Evolutionary conservation across 2,888 invertebrate genomes (phyloP).

Genomic region (Athalia rosae): DNA sequence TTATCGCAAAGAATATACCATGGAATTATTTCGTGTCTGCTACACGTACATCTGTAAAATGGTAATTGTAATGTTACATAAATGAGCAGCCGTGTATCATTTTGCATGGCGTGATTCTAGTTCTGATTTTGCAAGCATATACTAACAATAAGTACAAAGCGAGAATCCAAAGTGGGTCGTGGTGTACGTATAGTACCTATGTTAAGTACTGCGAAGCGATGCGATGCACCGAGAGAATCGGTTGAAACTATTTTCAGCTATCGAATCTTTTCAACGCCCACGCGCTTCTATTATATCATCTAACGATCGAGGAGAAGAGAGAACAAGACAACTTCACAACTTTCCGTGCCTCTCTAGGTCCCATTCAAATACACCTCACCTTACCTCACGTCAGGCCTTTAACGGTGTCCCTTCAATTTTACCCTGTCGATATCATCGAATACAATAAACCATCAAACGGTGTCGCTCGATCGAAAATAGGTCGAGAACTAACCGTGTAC

Average conservation of each 20-base stretch:
- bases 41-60: neutral
- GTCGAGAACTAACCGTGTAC: constrained; percentile 35
- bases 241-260: constrained; percentile 31
- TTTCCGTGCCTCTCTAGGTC: constrained; percentile 1
- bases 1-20: neutral
- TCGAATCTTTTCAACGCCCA: constrained; percentile 16
- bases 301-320: neutral
- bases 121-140: too few relatives aligned
- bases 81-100: neutral
- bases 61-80: neutral
- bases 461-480: constrained; percentile 19
- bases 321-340: constrained; percentile 18
- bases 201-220: too few relatives aligned
- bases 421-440: constrained; percentile 2
- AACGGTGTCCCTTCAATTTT: neutral
- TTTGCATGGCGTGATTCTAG: too few relatives aligned
- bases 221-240: too few relatives aligned
- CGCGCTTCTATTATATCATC: neutral
- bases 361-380: constrained; percentile 20
- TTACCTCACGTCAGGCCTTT: neutral
- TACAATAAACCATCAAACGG: constrained; percentile 6
- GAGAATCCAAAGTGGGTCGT: constrained; percentile 41
- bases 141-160: too few relatives aligned
- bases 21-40: neutral
- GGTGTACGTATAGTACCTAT: constrained; percentile 6